Conservation (phyloP, 1,140 invertebrate genomes). For the Cydia fagiglandana region DNA sequence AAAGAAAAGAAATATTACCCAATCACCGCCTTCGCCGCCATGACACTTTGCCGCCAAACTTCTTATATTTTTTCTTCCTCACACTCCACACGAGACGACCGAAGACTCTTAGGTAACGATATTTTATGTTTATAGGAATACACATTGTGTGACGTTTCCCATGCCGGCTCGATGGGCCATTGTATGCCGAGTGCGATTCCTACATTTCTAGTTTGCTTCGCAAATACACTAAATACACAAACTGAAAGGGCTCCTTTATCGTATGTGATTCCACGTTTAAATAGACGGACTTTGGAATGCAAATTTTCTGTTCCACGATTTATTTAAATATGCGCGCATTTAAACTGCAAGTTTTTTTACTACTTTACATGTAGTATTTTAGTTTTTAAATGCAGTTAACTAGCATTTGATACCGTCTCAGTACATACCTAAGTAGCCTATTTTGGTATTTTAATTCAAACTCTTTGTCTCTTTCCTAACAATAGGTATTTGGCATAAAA, state of each 20-base stretch:
- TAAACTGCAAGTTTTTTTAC: not conserved
- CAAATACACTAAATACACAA: conserved; percentile 12
- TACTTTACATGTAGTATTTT: too few species aligned
- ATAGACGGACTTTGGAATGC: not conserved
- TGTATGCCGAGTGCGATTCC: conserved; percentile 14
- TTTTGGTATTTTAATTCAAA: too few species aligned
- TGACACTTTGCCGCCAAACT: conserved; percentile 57
- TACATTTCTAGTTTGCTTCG: conserved; percentile 24
- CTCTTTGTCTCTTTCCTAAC: too few species aligned
- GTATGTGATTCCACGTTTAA: not conserved
- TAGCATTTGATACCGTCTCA: too few species aligned
- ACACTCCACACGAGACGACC: conserved; percentile 45
- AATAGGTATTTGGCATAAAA: too few species aligned
- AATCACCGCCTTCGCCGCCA: conserved; percentile 55
- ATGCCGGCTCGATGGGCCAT: conserved; percentile 36
- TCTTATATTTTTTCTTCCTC: conserved; percentile 59
- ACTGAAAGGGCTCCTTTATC: not conserved
- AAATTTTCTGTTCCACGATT: not conserved
- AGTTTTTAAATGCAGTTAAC: too few species aligned
- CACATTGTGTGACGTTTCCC: conserved; percentile 56
- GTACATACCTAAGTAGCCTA: too few species aligned
- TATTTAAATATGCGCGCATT: not conserved
- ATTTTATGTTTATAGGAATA: conserved; percentile 48
- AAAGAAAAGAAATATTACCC: conserved; percentile 48
- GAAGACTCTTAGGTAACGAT: conserved; percentile 48